These are phyloP conservation scores for Megaptera novaeangliae DNA, from an alignment of 2,113 vertebrate species.

Conservation along the genomic window DNA sequence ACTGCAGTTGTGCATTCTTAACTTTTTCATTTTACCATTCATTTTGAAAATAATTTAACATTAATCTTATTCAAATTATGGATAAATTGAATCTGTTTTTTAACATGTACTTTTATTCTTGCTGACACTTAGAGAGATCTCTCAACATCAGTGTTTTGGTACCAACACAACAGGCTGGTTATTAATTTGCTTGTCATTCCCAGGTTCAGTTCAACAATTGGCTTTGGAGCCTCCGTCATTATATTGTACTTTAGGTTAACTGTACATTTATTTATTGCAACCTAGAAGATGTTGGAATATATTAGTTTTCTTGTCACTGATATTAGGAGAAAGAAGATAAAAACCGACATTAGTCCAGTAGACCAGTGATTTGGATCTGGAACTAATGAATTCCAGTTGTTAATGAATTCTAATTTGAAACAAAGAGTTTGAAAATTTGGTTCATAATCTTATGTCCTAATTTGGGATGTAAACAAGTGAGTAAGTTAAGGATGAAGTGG, in stretches of 20 bases:
- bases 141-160: not conserved
- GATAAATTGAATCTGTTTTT: not conserved
- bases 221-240: not conserved
- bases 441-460: not conserved
- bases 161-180: not conserved
- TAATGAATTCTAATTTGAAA: not conserved
- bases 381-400: not conserved
- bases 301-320: not conserved
- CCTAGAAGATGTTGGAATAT: not conserved
- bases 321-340: not conserved
- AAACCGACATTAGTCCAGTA: not conserved
- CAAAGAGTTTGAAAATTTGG: not conserved
- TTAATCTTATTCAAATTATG: not conserved
- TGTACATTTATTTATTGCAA: not conserved
- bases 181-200: not conserved
- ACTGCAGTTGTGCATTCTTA: not conserved
- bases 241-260: not conserved
- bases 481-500: not conserved
- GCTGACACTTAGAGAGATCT: not conserved
- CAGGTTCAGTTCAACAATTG: not conserved
- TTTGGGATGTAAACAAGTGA: not conserved
- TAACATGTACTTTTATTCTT: not conserved
- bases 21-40: not conserved
- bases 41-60: not conserved
- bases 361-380: not conserved